These are phyloP conservation scores for Rattus norvegicus DNA, from an alignment of 2,113 vertebrate species.

Conservation along the genomic window GRCr8 NC_086039.1:98931501-98932000, in stretches of 20 bases:
- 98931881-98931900: background rate
- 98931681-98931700: background rate
- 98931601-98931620: background rate
- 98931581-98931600: background rate
- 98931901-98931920: background rate
- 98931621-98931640: background rate
- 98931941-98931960: background rate
- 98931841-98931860: background rate
- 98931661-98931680: background rate
- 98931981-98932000: background rate
- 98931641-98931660: background rate
- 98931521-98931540: background rate
- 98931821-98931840: background rate
- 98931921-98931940: background rate
- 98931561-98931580: background rate
- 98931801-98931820: background rate
- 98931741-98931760: background rate
- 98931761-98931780: background rate
- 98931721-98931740: background rate
- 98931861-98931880: background rate
- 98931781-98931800: background rate
- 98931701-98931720: background rate
- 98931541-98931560: background rate
- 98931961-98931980: background rate
- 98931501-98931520: background rate